Conservation (phyloP, 2,797 vertebrate genomes). For the Pangasius djambal region DNA sequence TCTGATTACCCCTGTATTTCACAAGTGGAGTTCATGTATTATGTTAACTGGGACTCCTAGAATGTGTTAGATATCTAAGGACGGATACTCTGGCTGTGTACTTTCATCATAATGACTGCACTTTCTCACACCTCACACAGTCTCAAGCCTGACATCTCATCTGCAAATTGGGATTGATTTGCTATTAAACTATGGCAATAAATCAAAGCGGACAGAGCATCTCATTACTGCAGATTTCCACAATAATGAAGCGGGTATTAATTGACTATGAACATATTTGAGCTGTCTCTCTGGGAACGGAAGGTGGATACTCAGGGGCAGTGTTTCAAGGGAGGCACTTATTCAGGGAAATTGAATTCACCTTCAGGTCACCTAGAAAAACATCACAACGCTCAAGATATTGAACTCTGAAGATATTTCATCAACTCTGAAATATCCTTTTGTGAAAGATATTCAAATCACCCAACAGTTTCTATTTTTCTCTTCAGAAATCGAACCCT, state of each 20-base stretch:
- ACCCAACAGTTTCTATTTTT: background rate
- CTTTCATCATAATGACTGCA: background rate
- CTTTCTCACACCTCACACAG: background rate
- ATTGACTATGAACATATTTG: conserved; percentile 48
- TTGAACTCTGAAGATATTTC: too few species aligned
- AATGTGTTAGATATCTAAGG: background rate
- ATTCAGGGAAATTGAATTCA: conserved; percentile 58
- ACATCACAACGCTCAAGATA: conserved; percentile 37
- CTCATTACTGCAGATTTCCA: conserved; percentile 42
- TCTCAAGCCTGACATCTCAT: conserved; percentile 16
- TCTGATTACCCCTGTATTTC: background rate
- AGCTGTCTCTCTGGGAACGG: conserved; percentile 35
- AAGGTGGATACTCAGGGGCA: conserved; percentile 42
- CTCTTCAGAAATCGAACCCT: background rate
- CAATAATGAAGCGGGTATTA: conserved; percentile 48
- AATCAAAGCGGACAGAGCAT: conserved; percentile 48
- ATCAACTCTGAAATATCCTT: conserved; percentile 40
- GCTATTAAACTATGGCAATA: conserved; percentile 47
- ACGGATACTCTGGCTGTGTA: background rate
- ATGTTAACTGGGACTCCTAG: background rate
- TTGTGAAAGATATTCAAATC: conserved; percentile 33
- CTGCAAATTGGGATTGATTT: conserved; percentile 52
- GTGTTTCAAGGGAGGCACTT: conserved; percentile 37
- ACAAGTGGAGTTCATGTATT: background rate
- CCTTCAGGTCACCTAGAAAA: conserved; percentile 50